Percentiles rank a stretch among this genome's conserved stretches.
These are phyloP conservation scores for Drosophila bipectinata DNA, from an alignment of 1,140 invertebrate species.

Conservation along the genomic window DNA sequence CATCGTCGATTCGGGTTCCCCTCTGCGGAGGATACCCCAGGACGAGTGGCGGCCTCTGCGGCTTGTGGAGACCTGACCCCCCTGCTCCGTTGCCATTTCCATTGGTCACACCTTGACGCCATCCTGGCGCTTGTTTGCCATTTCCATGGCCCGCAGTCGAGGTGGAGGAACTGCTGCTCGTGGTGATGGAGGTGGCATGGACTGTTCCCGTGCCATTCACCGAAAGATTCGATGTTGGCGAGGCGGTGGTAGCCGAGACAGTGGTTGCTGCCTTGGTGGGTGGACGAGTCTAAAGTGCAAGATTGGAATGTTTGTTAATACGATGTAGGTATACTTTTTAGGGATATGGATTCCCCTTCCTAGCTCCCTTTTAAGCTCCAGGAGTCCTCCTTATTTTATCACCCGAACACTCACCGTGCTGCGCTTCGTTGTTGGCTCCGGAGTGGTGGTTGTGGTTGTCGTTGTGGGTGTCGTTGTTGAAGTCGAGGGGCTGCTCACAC, in stretches of 20 bases:
- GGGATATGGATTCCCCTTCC: neutral
- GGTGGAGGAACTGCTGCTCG: slow-evolving; percentile 42
- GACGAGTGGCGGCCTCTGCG: slow-evolving; percentile 89
- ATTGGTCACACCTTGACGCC: slow-evolving; percentile 80
- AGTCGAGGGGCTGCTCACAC: slow-evolving; percentile 68
- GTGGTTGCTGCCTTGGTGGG: slow-evolving; percentile 52
- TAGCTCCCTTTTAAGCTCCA: slow-evolving; percentile 18
- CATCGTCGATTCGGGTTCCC: slow-evolving; percentile 85
- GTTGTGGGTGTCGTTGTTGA: slow-evolving; percentile 64
- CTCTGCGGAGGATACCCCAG: slow-evolving; percentile 88
- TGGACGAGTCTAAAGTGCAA: slow-evolving; percentile 45
- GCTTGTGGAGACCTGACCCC: slow-evolving; percentile 84
- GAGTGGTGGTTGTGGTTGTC: slow-evolving; percentile 58
- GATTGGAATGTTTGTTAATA: neutral
- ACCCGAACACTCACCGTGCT: slow-evolving; percentile 63
- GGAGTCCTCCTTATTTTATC: slow-evolving; percentile 24
- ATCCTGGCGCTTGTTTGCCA: slow-evolving; percentile 62
- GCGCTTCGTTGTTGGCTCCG: slow-evolving; percentile 50
- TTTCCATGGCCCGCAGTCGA: slow-evolving; percentile 39
- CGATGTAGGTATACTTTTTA: neutral
- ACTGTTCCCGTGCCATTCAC: slow-evolving; percentile 67
- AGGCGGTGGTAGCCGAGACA: slow-evolving; percentile 23
- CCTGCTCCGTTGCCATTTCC: slow-evolving; percentile 56
- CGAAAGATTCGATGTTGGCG: slow-evolving; percentile 52
- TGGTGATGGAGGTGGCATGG: slow-evolving; percentile 67